These are phyloP conservation scores for Manis javanica DNA, from an alignment of 2,797 vertebrate species.

Conservation along the genomic window DNA sequence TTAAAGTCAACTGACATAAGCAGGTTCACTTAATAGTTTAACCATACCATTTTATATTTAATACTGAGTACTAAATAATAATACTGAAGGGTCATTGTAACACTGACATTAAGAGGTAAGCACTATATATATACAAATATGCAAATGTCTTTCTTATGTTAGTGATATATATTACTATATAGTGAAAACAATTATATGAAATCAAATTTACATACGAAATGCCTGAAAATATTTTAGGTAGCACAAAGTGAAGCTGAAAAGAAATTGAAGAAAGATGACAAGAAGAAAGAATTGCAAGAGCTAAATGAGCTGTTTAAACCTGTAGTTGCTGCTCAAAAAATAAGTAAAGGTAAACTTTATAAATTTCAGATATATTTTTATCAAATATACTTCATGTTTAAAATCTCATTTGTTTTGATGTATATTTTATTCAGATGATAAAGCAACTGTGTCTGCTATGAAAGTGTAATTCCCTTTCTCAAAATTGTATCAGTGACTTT, in stretches of 20 bases:
- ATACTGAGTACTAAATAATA: no score
- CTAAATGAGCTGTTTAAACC: conserved; percentile 99
- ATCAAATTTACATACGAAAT: conserved; percentile 29
- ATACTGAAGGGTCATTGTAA: not conserved
- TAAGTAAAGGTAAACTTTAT: conserved; percentile 93
- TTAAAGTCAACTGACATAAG: not conserved
- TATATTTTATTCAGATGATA: conserved; percentile 5
- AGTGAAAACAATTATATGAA: not conserved
- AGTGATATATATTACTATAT: not conserved
- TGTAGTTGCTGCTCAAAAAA: conserved; percentile 97
- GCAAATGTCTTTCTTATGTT: not conserved
- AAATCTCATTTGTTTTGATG: conserved; percentile 19
- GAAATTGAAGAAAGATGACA: conserved; percentile 94
- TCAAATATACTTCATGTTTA: not conserved
- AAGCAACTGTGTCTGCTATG: not conserved
- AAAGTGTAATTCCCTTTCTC: not conserved
- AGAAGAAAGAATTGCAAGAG: conserved; percentile 97
- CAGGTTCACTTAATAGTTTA: conserved; percentile 50
- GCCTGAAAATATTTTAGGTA: conserved; percentile 79
- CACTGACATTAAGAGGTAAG: conserved; percentile 1
- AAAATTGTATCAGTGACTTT: not conserved
- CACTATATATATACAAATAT: not conserved
- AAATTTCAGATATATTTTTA: conserved; percentile 35
- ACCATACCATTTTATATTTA: not conserved
- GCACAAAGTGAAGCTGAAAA: conserved; percentile 91